Evolutionary conservation across 2,113 vertebrate genomes (phyloP).

Genomic region (Phaethon lepturus): DNA sequence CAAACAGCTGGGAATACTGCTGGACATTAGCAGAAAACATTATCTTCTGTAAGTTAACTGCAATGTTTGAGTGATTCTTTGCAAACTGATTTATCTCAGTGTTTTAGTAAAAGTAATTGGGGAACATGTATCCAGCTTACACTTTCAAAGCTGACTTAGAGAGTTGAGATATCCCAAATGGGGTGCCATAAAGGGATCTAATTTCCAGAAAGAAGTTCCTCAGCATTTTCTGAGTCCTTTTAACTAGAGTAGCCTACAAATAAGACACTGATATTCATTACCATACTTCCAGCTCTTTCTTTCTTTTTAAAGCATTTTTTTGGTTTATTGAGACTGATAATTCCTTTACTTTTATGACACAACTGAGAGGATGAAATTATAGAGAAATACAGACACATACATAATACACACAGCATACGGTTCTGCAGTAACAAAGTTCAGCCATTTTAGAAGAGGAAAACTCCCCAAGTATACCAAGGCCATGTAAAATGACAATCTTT

Average conservation of each 20-base stretch:
- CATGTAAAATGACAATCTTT: not conserved
- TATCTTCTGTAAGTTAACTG: not conserved
- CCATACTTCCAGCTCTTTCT: not conserved
- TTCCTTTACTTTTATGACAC: not conserved
- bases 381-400: not conserved
- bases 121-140: not conserved
- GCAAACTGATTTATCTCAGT: not conserved
- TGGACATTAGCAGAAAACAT: not conserved
- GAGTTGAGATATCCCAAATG: not conserved
- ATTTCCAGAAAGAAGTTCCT: not conserved
- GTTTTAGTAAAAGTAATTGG: not conserved
- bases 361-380: not conserved
- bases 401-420: not conserved
- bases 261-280: not conserved
- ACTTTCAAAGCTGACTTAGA: not conserved
- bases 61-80: not conserved
- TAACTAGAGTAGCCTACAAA: not conserved
- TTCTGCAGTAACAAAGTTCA: not conserved
- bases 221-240: not conserved
- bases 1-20: not conserved
- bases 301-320: not conserved
- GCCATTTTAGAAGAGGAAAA: not conserved
- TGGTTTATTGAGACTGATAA: not conserved
- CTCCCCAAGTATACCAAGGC: not conserved
- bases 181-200: not conserved